Percentiles rank a stretch among this genome's conserved stretches.
phyloP scores from a whole-genome alignment of 2,113 vertebrate species.

The Megalops atlanticus region DNA sequence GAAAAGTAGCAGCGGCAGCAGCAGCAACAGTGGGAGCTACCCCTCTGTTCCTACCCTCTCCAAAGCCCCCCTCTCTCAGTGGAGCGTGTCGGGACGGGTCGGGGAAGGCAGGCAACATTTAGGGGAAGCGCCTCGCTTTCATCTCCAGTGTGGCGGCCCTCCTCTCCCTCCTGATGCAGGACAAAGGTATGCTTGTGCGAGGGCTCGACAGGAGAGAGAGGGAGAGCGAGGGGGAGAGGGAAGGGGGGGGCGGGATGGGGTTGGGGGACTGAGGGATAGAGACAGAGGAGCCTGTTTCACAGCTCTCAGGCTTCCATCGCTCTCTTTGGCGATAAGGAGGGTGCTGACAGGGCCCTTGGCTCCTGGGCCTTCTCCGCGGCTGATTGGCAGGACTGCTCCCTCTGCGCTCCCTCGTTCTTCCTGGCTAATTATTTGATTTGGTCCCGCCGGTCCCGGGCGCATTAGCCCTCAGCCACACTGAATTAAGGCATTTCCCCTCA shows the following conservation, averaged over 20 bases:
- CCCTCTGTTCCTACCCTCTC: constrained; percentile 5
- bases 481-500: constrained; percentile 64
- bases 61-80: constrained; percentile 41
- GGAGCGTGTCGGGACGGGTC: constrained; percentile 67
- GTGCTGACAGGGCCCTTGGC: not conserved
- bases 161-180: constrained; percentile 72
- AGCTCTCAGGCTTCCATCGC: not conserved
- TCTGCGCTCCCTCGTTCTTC: not conserved
- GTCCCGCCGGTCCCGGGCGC: constrained; percentile 46
- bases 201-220: constrained; percentile 27
- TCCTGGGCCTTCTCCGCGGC: not conserved
- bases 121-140: constrained; percentile 69
- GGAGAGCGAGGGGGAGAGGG: not conserved
- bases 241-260: not conserved
- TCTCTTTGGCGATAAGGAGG: not conserved
- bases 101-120: constrained; percentile 63
- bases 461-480: constrained; percentile 55
- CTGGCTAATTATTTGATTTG: constrained; percentile 48
- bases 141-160: constrained; percentile 59
- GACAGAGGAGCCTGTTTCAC: not conserved
- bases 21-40: constrained; percentile 24
- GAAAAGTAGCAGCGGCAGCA: constrained; percentile 17
- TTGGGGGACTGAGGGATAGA: not conserved
- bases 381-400: constrained; percentile 11
- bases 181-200: constrained; percentile 74